These are phyloP conservation scores for Nymphicus hollandicus DNA, from an alignment of 2,113 vertebrate species.

Conservation along the genomic window DNA sequence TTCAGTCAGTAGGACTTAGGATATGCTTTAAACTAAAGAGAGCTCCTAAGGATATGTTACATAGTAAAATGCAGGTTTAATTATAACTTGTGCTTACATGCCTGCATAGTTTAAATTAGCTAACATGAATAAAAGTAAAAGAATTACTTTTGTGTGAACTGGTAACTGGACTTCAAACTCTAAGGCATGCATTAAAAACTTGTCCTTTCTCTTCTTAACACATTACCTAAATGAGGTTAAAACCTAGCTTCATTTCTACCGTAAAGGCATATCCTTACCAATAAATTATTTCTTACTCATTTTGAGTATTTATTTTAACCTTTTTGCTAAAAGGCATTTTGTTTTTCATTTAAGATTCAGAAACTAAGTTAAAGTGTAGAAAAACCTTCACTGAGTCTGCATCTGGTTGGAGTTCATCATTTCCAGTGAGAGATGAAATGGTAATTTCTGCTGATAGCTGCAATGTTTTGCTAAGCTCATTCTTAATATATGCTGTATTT, in stretches of 20 bases:
- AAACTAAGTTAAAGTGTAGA: not conserved
- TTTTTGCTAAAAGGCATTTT: not conserved
- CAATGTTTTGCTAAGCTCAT: not conserved
- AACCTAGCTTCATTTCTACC: not conserved
- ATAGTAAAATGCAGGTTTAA: not conserved
- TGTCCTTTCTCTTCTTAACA: not conserved
- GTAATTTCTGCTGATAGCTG: not conserved
- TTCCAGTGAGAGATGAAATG: not conserved
- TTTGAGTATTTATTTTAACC: not conserved
- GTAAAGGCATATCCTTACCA: not conserved
- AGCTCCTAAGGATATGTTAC: not conserved
- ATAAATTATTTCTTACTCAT: not conserved
- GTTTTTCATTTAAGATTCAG: not conserved
- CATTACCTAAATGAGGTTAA: not conserved
- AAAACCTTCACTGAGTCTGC: not conserved
- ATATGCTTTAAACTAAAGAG: not conserved
- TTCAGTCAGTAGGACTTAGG: not conserved
- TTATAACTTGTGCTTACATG: not conserved
- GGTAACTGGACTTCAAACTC: not conserved
- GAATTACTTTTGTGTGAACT: not conserved
- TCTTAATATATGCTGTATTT: not conserved
- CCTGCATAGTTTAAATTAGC: not conserved
- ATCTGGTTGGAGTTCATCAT: not conserved
- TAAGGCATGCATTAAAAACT: not conserved
- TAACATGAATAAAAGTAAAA: not conserved